Evolutionary conservation across 2,888 invertebrate species (phyloP).

Genomic region (Microctonus hyperodae): DNA sequence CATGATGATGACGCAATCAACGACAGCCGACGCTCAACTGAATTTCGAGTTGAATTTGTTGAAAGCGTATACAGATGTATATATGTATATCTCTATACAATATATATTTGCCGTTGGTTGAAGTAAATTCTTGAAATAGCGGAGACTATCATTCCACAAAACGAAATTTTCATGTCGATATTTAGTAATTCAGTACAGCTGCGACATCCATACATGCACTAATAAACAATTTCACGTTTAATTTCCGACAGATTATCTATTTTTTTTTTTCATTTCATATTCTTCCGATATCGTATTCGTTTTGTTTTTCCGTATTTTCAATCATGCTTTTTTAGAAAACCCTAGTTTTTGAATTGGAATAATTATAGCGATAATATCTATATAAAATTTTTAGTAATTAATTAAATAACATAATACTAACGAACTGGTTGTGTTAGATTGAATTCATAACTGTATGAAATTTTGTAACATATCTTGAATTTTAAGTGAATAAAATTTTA

Average conservation of each 20-base stretch:
- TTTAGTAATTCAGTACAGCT: conserved; percentile 23
- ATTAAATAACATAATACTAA: too few species aligned
- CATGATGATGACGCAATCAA: conserved; percentile 28
- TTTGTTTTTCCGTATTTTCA: not conserved
- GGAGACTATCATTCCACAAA: conserved; percentile 4
- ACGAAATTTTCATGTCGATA: conserved; percentile 24
- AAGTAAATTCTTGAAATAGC: conserved; percentile 13
- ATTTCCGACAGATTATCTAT: conserved; percentile 1
- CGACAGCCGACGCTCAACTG: conserved; percentile 22
- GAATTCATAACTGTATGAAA: too few species aligned
- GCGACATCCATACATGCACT: conserved; percentile 1
- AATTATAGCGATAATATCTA: too few species aligned
- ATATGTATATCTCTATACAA: not conserved
- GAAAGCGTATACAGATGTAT: not conserved
- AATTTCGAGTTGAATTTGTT: conserved; percentile 21
- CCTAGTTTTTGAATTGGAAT: not conserved
- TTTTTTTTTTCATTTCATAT: not conserved
- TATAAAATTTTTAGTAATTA: too few species aligned
- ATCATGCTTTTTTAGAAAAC: not conserved
- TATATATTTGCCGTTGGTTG: conserved; percentile 6
- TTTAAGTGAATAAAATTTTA: not conserved
- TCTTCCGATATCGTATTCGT: not conserved
- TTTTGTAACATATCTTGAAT: too few species aligned
- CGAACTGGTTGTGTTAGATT: too few species aligned
- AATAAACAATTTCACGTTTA: conserved; percentile 6